phyloP scores from a whole-genome alignment of 1,140 invertebrate genomes.

The Megalopta genalis region DNA sequence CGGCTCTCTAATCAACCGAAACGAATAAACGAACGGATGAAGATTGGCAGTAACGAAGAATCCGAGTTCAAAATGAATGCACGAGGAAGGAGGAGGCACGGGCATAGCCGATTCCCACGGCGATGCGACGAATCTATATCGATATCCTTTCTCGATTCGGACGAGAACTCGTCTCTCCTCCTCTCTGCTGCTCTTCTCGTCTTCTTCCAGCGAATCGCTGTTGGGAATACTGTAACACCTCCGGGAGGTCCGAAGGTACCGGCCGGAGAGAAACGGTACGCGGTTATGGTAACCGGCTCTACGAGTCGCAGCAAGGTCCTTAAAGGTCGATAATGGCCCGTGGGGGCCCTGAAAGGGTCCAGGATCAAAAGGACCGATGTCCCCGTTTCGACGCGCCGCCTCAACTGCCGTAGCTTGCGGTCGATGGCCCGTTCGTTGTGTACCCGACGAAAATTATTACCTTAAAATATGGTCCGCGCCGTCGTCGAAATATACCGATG shows the following conservation, averaged over 20 bases:
- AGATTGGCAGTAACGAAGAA: not conserved
- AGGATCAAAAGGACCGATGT: conserved; percentile 71
- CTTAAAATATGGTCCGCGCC: conserved; percentile 55
- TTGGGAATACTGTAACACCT: conserved; percentile 58
- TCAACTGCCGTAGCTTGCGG: conserved; percentile 39
- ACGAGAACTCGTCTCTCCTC: not conserved
- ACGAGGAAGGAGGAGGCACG: not conserved
- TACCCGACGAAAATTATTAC: conserved; percentile 59
- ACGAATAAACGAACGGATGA: not conserved
- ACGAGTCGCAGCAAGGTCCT: conserved; percentile 74
- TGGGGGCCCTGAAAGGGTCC: conserved; percentile 53
- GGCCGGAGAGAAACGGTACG: conserved; percentile 67
- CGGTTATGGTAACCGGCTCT: conserved; percentile 72
- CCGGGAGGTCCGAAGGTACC: conserved; percentile 60
- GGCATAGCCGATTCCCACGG: conserved; percentile 26
- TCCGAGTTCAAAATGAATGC: not conserved
- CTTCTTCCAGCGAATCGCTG: conserved; percentile 24
- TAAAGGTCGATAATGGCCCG: conserved; percentile 75
- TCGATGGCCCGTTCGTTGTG: conserved; percentile 44
- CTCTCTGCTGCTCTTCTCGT: not conserved
- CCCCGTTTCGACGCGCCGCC: conserved; percentile 64
- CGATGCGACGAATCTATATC: conserved; percentile 37
- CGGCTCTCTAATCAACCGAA: not conserved
- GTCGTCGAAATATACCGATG: conserved; percentile 55
- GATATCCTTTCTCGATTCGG: conserved; percentile 30